phyloP scores from a whole-genome alignment of 2,888 invertebrate genomes.

The Willowsia nigromaculata region DNA sequence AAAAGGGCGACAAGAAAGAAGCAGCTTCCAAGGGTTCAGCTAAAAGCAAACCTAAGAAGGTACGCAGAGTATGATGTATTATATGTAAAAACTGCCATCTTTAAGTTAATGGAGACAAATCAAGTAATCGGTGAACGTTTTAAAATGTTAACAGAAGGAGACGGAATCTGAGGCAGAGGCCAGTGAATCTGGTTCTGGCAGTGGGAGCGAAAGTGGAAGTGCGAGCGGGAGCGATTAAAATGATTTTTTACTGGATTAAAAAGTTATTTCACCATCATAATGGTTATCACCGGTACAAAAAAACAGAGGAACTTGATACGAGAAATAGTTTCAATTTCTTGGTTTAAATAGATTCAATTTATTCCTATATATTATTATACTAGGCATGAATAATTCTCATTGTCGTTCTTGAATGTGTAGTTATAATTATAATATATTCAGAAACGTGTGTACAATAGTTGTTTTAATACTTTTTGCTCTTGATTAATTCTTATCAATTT shows the following conservation, averaged over 20 bases:
- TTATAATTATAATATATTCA: too few species aligned
- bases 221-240: slow-evolving; percentile 54
- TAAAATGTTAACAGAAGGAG: slow-evolving; percentile 1
- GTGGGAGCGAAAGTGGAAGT: slow-evolving; percentile 52
- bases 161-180: slow-evolving; percentile 55
- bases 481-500: not conserved
- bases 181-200: slow-evolving; percentile 45
- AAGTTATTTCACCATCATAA: not conserved
- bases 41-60: slow-evolving; percentile 46
- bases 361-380: too few species aligned
- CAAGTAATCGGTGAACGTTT: too few species aligned
- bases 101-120: too few species aligned
- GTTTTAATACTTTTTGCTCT: not conserved
- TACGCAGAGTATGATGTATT: too few species aligned
- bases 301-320: not conserved
- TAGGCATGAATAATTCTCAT: too few species aligned
- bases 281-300: not conserved
- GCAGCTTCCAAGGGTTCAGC: slow-evolving; percentile 39
- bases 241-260: not conserved
- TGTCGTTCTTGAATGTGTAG: too few species aligned
- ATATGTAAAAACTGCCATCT: too few species aligned
- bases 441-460: not conserved
- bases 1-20: slow-evolving; percentile 75
- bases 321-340: too few species aligned
- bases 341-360: too few species aligned